A percentile compares a stretch with the other conserved stretches of the same genome.
These are phyloP conservation scores for Thamnophis elegans DNA, from an alignment of 2,797 vertebrate species.

Conservation along the genomic window DNA sequence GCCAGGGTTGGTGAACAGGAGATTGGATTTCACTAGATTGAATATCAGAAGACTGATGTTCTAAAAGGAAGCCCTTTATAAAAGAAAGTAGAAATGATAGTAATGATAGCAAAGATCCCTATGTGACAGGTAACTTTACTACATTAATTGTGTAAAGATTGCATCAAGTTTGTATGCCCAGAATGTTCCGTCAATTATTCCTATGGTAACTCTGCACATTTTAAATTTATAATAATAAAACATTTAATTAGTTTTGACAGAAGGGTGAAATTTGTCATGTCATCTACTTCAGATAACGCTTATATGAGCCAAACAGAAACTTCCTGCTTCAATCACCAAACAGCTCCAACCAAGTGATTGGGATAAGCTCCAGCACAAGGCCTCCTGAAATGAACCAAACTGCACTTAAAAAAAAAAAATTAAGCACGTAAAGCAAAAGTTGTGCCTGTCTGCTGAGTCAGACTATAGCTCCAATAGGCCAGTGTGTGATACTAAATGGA, in stretches of 20 bases:
- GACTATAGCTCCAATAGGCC: background rate
- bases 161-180: background rate
- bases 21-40: background rate
- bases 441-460: background rate
- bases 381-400: background rate
- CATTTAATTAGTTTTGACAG: background rate
- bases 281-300: background rate
- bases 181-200: background rate
- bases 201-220: background rate
- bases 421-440: background rate
- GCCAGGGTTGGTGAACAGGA: background rate
- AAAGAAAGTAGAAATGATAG: background rate
- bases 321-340: background rate
- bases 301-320: background rate
- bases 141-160: background rate
- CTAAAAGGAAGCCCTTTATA: constrained; percentile 44
- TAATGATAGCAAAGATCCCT: background rate
- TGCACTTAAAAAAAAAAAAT: background rate
- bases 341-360: background rate
- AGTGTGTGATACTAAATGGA: background rate
- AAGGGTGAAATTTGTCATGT: background rate
- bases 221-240: background rate
- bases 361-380: background rate
- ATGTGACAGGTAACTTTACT: background rate
- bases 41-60: background rate